Conservation (phyloP, 1,140 invertebrate genomes). For the Formica selysi region DNA sequence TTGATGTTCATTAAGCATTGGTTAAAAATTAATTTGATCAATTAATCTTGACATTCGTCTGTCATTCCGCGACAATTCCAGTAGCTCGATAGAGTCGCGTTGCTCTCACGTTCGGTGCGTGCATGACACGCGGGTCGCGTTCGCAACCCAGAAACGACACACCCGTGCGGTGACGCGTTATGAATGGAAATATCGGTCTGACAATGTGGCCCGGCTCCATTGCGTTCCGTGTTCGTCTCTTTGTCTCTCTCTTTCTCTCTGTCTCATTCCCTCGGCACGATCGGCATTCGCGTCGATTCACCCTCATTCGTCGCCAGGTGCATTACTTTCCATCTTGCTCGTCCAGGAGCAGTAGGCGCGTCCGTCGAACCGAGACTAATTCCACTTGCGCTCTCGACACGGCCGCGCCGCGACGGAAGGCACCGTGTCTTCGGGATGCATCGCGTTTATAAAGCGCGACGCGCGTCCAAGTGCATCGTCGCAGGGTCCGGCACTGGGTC, state of each 20-base stretch:
- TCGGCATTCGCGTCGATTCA: conserved; percentile 64
- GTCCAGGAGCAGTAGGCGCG: conserved; percentile 40
- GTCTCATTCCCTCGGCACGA: conserved; percentile 19
- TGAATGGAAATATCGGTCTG: conserved; percentile 77
- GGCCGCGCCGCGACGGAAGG: conserved; percentile 62
- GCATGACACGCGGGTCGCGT: conserved; percentile 69
- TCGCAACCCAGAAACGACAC: conserved; percentile 73
- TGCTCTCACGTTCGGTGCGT: conserved; percentile 65
- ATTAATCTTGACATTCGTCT: neutral
- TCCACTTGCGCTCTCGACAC: conserved; percentile 75
- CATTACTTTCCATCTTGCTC: conserved; percentile 71
- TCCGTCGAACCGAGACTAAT: conserved; percentile 76
- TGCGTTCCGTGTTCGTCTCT: neutral
- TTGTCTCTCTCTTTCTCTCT: conserved; percentile 4
- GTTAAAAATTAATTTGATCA: no score
- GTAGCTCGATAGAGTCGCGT: conserved; percentile 29
- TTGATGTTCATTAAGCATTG: neutral
- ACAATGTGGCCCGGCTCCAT: conserved; percentile 7
- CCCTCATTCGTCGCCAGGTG: conserved; percentile 66
- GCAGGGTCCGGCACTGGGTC: conserved; percentile 1
- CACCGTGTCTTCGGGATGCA: conserved; percentile 60
- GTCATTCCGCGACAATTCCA: conserved; percentile 35
- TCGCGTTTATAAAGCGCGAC: conserved; percentile 35
- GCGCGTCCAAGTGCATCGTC: conserved; percentile 40
- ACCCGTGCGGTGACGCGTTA: conserved; percentile 71